Evolutionary conservation across 2,797 vertebrate genomes (phyloP), one percentile per base, ranked within the genome.

Genomic region (Myotis pilosus): DNA sequence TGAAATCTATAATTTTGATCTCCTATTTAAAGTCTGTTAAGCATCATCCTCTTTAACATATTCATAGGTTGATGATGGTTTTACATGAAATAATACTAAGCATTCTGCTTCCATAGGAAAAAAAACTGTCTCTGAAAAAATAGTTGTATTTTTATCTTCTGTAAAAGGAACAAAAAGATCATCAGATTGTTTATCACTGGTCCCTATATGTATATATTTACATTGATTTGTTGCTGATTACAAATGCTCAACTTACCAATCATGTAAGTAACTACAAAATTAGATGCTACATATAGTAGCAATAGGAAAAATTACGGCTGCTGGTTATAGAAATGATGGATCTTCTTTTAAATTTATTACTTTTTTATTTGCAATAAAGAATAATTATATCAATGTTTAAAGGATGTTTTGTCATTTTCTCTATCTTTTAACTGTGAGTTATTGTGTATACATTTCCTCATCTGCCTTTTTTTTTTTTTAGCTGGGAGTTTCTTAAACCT

Each of bases 401-500:
- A 88, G 92, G 66, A 41, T 33, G 5, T 74, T 97, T 97, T 97
- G 64, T 96, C 93, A 97, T 97, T 96, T 96, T 97, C 1, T 0
- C 60, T 97, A 87, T 87, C 82, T 97, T 96, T 95, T 97, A 95
- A 71, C 92, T 97, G 84, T 94, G 93, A 96, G 71, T 92, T 95
- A 94, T 78, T 87, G 28, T 60, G 76, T 95, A 93, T 9, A 33
- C 72, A 89, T 95, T 97, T 95, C 66, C 30, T 97, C 92, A 96
- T 96, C 97, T 96, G 89, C 79, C 53, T 53, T 33, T 57, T 88
- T 97, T 97, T 97, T 97, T 79, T 96, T 97, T 96, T 90, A 93
- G 60, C 91, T 96, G 95, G 90, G 69, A 95, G 62, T 96, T 97
- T 96, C 78, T 97, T 93, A 89, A 96, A 96, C 87, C 72, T 85